Percentiles rank a stretch among this genome's conserved stretches.
phyloP scores from a whole-genome alignment of 2,797 vertebrate species.

The Spinibarbus caldwelli region DNA sequence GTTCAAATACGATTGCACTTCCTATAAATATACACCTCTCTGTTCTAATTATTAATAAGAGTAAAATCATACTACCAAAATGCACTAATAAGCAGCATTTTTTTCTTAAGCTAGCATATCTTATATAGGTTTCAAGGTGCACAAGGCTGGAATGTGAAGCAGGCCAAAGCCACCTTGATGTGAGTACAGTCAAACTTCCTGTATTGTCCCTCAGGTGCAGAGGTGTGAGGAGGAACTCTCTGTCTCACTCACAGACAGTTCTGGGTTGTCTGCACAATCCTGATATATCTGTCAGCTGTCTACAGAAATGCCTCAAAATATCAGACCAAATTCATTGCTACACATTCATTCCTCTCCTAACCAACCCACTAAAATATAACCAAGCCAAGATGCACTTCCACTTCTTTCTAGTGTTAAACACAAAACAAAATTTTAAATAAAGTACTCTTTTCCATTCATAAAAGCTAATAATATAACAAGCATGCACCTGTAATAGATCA shows the following conservation, averaged over 20 bases:
- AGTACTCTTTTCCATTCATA: not conserved
- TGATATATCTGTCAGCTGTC: constrained; percentile 21
- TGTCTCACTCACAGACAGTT: constrained; percentile 61
- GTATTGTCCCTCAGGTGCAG: constrained; percentile 57
- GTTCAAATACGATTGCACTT: constrained; percentile 2
- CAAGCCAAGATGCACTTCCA: not conserved
- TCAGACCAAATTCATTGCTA: not conserved
- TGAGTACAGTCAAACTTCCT: constrained; percentile 68
- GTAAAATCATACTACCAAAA: not conserved
- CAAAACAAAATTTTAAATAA: not conserved
- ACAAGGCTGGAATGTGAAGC: constrained; percentile 54
- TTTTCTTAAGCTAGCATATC: not conserved
- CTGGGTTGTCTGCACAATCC: constrained; percentile 50
- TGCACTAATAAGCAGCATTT: not conserved
- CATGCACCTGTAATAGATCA: not conserved
- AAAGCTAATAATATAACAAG: not conserved
- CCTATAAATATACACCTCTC: constrained; percentile 13
- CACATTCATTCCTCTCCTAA: not conserved
- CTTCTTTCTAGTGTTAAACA: not conserved
- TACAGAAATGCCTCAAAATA: not conserved
- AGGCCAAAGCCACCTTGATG: constrained; percentile 73
- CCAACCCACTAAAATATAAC: not conserved
- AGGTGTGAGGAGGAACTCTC: constrained; percentile 60
- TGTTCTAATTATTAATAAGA: not conserved
- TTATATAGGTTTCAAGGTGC: not conserved